Evolutionary conservation across 2,797 vertebrate species (phyloP), one percentile per base, ranked within the genome.

Genomic region (Hydrocynus forskahlii): DNA sequence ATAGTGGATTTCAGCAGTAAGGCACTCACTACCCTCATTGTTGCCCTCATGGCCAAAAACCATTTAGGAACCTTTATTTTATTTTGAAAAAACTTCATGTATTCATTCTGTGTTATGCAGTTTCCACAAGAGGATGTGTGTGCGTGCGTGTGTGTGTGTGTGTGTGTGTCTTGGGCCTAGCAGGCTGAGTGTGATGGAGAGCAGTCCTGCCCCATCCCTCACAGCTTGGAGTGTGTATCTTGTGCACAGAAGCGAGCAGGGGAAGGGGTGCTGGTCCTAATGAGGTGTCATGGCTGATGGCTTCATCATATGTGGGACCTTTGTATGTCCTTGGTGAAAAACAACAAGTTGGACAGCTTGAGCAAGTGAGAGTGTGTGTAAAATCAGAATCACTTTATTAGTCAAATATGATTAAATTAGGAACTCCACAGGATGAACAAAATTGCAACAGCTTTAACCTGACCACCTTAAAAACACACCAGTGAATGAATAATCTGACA

Each of bases 311-410:
- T 60, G 62, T 80, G 50, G 50, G 72, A 76, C 83, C 81, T 86
- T 84, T 78, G 80, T 81, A 84, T 91, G 88, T 91, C 89, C 86
- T 85, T 63, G 84, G 89, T 87, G 84, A 86, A 88, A 85, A 82
- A 87, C 78, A 87, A 79, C 79, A 76, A 84, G 64, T 85, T 82
- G 81, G 84, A 38, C 12, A 59, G 9, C 52, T 69, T 55, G n/a
- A 52, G 40, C 29, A 48, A 69, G 52, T 14, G 16, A 69, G 35
- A 7, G 6, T 67, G 9, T 25, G 6, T 9, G 19, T 64, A 64
- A 50, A 35, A 38, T 38, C 8, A 66, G 7, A 66, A 66, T 29
- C 25, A 63, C 60, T 63, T 29, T 12, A 29, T 29, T 62, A 0
- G 21, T 13, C 21, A 25, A 29, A 12, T 25, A 12, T 13, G 21